These are phyloP conservation scores for Rhopalosiphum maidis DNA, from an alignment of 1,140 invertebrate genomes.

Conservation along the genomic window DNA sequence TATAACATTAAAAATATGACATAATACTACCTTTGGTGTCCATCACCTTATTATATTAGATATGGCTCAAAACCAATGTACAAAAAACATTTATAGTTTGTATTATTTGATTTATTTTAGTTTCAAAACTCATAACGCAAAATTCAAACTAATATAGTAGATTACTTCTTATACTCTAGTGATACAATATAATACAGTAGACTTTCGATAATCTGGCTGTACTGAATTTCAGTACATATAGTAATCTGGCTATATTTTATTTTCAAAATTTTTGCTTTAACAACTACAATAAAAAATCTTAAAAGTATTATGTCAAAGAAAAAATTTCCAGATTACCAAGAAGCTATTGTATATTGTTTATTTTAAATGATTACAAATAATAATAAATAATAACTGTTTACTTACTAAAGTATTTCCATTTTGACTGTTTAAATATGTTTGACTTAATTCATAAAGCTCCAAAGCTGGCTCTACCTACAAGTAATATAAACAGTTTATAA, in stretches of 20 bases:
- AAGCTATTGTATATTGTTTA: neutral
- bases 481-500: neutral
- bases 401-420: slow-evolving; percentile 18
- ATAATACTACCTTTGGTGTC: neutral
- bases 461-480: slow-evolving; percentile 48
- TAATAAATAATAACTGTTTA: neutral
- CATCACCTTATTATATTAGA: neutral
- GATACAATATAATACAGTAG: neutral
- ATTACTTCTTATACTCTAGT: neutral
- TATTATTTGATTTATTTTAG: neutral
- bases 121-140: neutral
- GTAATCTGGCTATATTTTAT: too few species aligned
- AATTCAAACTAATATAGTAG: neutral
- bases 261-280: too few species aligned
- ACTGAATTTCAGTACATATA: too few species aligned
- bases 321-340: too few species aligned
- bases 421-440: slow-evolving; percentile 38
- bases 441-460: slow-evolving; percentile 42
- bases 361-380: neutral
- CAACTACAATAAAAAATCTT: too few species aligned
- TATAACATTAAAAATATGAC: too few species aligned
- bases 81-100: too few species aligned
- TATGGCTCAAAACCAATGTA: neutral
- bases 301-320: too few species aligned
- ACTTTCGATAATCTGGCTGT: too few species aligned